A percentile compares a stretch with the other conserved stretches of the same genome.
phyloP scores from a whole-genome alignment of 2,797 vertebrate species.

The Uromys caudimaculatus region DNA sequence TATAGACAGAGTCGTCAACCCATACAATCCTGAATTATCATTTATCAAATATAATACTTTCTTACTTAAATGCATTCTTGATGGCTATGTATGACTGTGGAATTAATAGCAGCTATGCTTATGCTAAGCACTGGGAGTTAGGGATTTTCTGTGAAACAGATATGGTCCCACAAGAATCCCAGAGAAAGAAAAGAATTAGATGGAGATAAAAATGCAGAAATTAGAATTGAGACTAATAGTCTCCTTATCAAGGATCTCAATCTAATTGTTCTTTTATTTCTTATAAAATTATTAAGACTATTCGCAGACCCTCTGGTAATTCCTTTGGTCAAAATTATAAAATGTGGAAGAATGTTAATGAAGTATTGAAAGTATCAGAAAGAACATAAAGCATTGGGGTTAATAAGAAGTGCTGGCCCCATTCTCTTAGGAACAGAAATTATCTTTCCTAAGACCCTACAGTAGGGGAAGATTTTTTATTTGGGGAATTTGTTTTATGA shows the following conservation, averaged over 20 bases:
- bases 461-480: background rate
- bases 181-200: background rate
- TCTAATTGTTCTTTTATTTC: background rate
- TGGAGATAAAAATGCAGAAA: background rate
- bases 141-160: background rate
- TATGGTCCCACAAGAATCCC: background rate
- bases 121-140: background rate
- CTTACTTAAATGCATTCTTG: background rate
- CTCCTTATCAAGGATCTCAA: background rate
- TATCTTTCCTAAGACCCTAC: background rate
- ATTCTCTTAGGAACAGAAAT: background rate
- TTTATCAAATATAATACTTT: background rate
- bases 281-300: background rate
- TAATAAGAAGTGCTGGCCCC: accelerated
- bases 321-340: background rate
- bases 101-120: slow-evolving; percentile 22
- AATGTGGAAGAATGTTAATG: background rate
- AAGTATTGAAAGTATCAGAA: background rate
- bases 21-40: background rate
- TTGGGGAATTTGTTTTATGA: background rate
- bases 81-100: background rate
- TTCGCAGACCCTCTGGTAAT: background rate
- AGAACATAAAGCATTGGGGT: background rate
- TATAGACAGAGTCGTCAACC: background rate
- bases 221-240: background rate